Base-by-base conservation (phyloP, 1,140 invertebrate species). In the Conopomorpha cramerella region DNA sequence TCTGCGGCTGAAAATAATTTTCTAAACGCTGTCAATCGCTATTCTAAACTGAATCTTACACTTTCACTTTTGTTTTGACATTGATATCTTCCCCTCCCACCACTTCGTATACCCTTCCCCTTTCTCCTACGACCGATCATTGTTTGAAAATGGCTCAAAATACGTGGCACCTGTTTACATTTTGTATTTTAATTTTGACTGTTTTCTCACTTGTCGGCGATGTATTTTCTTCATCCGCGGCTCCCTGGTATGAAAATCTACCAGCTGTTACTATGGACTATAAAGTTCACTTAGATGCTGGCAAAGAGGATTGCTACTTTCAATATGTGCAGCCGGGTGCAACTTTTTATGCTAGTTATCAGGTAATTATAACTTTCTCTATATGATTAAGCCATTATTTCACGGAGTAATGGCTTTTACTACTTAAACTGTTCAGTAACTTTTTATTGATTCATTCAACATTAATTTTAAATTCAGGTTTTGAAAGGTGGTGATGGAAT, bases 281-380 rank as follows among this genome's bases (percentile, higher is more conserved):
- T 63, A 95, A 95, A 81, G 89, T 96, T 11, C 91, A 95, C 66
- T 87, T 96, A 38, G 92, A 96, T 62, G 88, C 93, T 7, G 92
- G 92, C 17, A 95, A 95, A 78, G 93, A 96, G 71, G 93, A 96
- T 53, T 96, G 93, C 80, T 96, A 95, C 63, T 95, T 86, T 76
- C 93, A 95, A 79, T 93, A 90, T 80, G 92, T 95, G 32, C 90
- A 94, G 57, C 86, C 88, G 14, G 91, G 90, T 31, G 91, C 92
- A n/a, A 94, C 92, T 17, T 91, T 96, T 56, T 96, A 93, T 67
- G 92, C 93, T 30, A 93, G 91, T 49, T 94, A 94, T 76, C 92
- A 95, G 82, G 93, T 94, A 82, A 66, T 61, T 59, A 49, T n/a
- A n/a, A 17, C 3, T 12, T 16, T 34, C 17, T 6, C 7, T 3